A percentile compares a stretch with the other conserved stretches of the same genome.
Conservation (phyloP, 2,797 vertebrate species). For the Rhynchonycteris naso region DNA sequence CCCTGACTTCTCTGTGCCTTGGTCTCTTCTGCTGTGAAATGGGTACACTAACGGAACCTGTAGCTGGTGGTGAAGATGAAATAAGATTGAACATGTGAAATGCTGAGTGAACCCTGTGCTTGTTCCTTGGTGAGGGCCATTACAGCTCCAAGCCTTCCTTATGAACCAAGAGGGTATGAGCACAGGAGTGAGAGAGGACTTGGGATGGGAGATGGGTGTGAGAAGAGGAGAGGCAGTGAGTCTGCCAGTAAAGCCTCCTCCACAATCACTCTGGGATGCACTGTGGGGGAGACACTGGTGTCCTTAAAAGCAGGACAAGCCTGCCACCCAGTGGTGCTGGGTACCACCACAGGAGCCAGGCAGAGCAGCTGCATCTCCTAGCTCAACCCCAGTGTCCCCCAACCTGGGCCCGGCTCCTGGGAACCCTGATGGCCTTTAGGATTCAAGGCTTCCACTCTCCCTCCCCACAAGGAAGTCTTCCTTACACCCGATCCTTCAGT, state of each 20-base stretch:
- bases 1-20: not conserved
- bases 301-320: constrained; percentile 66
- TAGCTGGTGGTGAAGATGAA: not conserved
- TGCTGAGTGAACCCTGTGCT: not conserved
- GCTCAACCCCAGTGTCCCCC: too few species aligned
- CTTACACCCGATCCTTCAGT: not conserved
- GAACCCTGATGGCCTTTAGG: not conserved
- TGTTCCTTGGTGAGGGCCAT: not conserved
- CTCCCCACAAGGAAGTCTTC: not conserved
- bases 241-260: not conserved
- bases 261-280: not conserved
- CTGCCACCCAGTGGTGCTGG: constrained; percentile 74
- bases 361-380: not conserved
- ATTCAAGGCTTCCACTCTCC: not conserved
- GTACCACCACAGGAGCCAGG: not conserved
- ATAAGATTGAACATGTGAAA: not conserved
- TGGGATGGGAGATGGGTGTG: too few species aligned
- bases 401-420: not conserved
- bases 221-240: not conserved
- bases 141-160: not conserved
- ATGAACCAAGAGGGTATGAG: not conserved
- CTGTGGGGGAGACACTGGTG: not conserved
- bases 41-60: not conserved
- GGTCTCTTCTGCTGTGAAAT: not conserved
- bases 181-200: not conserved